A percentile compares a stretch with the other conserved stretches of the same genome.
Conservation (phyloP, 2,113 vertebrate genomes). For the Phalacrocorax pelagicus region DNA sequence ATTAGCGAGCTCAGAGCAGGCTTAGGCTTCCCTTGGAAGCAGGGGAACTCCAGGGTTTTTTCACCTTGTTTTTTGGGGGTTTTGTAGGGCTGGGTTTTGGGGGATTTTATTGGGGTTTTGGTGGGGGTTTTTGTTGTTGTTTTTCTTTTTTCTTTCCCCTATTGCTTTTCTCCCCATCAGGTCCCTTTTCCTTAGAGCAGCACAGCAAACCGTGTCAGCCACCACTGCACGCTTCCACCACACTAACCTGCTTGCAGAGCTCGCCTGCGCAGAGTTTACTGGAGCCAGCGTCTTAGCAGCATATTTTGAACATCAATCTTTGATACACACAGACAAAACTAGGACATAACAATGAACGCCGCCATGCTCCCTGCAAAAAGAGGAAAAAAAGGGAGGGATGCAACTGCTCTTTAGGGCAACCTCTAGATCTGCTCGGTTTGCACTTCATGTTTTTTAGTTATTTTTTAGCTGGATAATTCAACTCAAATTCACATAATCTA, state of each 20-base stretch:
- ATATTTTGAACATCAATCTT: neutral
- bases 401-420: neutral
- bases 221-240: neutral
- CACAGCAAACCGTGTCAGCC: neutral
- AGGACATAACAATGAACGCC: neutral
- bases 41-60: neutral
- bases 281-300: neutral
- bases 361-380: neutral
- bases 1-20: neutral
- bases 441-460: neutral
- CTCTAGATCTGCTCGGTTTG: neutral
- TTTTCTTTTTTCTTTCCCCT: neutral
- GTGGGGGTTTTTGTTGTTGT: too few relatives aligned
- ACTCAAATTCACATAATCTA: neutral
- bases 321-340: neutral
- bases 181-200: neutral
- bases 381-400: fast-evolving
- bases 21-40: neutral
- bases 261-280: neutral
- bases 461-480: neutral
- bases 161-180: neutral
- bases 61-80: neutral
- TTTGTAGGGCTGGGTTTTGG: too few relatives aligned
- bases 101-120: neutral
- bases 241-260: neutral